A percentile compares a stretch with the other conserved stretches of the same genome.
Evolutionary conservation across 2,113 vertebrate species (phyloP).

Genomic region (Callocephalon fimbriatum): DNA sequence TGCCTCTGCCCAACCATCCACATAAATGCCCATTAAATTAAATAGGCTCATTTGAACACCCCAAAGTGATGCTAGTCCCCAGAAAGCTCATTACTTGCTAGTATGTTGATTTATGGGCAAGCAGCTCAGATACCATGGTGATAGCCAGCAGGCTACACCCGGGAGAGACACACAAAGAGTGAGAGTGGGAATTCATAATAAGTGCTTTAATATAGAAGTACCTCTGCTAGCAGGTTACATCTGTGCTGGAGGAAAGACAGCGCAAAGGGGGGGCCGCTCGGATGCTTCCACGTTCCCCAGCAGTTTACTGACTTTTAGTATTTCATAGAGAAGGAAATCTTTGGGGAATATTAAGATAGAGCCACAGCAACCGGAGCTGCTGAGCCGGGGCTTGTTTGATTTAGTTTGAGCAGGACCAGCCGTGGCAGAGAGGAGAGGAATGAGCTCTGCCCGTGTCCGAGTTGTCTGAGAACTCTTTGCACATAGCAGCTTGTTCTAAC

Average conservation of each 20-base stretch:
- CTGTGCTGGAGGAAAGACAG: background rate
- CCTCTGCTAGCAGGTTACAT: background rate
- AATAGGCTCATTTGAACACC: background rate
- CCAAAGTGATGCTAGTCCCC: constrained; percentile 2
- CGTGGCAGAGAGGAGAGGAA: accelerated
- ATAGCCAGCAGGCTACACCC: background rate
- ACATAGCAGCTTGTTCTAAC: background rate
- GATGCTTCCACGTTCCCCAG: background rate
- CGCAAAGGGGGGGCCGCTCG: background rate
- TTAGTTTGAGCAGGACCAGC: background rate
- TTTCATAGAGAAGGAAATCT: background rate
- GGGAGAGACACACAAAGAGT: background rate
- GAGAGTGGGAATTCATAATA: constrained; percentile 38
- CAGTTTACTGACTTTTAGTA: background rate
- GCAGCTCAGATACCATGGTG: constrained; percentile 12
- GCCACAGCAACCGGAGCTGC: background rate
- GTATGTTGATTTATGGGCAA: constrained; percentile 28
- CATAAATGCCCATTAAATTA: background rate
- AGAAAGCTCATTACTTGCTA: background rate
- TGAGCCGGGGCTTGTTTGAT: background rate
- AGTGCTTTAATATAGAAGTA: constrained; percentile 19
- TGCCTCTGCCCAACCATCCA: background rate
- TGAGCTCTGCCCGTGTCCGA: accelerated
- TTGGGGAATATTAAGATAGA: background rate
- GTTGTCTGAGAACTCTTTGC: background rate